Conservation (phyloP, 2,888 invertebrate genomes). For the Machimus rusticus region DNA sequence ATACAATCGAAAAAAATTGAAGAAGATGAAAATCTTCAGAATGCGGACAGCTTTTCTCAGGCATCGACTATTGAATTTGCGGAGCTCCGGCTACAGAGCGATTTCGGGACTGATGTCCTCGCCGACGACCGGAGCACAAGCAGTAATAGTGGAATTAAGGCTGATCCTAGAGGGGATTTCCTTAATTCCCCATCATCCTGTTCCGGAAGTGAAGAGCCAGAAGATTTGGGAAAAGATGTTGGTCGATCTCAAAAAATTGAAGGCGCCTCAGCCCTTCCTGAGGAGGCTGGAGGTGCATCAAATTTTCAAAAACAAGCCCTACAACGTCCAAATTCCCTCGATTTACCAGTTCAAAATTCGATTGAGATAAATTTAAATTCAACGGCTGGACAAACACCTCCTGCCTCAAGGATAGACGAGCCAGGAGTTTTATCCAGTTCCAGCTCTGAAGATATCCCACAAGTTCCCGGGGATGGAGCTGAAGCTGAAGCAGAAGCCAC, state of each 20-base stretch:
- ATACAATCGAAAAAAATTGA: neutral
- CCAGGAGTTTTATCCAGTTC: slow-evolving; percentile 50
- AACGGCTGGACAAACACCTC: slow-evolving; percentile 58
- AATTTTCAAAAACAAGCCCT: slow-evolving; percentile 48
- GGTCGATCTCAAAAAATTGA: neutral
- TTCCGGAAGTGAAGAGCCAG: neutral
- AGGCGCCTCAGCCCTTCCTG: neutral
- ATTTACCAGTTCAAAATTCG: slow-evolving; percentile 52
- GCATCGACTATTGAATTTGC: slow-evolving; percentile 62
- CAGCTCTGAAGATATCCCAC: slow-evolving; percentile 52
- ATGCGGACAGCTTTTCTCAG: slow-evolving; percentile 62
- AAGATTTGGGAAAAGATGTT: neutral
- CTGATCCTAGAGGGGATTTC: neutral
- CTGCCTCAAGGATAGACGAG: slow-evolving; percentile 47
- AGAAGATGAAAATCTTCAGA: slow-evolving; percentile 53
- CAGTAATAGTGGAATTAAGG: slow-evolving; percentile 34
- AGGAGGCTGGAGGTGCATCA: neutral
- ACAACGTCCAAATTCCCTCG: slow-evolving; percentile 59
- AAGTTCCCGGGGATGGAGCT: slow-evolving; percentile 49
- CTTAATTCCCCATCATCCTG: neutral
- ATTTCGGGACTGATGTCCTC: slow-evolving; percentile 45
- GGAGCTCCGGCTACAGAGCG: slow-evolving; percentile 52
- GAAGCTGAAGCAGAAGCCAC: neutral
- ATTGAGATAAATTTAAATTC: slow-evolving; percentile 3
- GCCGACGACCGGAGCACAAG: slow-evolving; percentile 38